Percentiles rank a stretch among this genome's conserved stretches.
Evolutionary conservation across 2,113 vertebrate genomes (phyloP).

Genomic region (Gadus macrocephalus): DNA sequence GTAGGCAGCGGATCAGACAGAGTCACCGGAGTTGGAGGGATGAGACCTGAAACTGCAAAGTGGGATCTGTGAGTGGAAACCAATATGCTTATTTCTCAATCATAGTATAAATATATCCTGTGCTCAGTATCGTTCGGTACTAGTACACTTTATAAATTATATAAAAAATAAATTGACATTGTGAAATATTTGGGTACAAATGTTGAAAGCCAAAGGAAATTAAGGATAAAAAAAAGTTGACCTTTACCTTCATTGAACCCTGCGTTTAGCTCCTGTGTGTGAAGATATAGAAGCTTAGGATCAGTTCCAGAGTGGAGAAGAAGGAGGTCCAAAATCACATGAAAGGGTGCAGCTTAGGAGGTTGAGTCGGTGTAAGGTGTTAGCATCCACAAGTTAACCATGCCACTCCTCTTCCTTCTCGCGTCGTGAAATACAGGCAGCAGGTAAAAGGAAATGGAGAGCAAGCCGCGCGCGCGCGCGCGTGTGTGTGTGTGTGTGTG

Average conservation of each 20-base stretch:
- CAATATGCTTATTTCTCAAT: not conserved
- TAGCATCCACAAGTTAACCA: not conserved
- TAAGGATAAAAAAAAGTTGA: not conserved
- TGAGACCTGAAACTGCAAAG: conserved; percentile 25
- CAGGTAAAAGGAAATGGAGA: conserved; percentile 16
- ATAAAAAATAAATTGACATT: not conserved
- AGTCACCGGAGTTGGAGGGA: conserved; percentile 49
- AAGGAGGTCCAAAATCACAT: conserved; percentile 27
- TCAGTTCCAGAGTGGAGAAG: conserved; percentile 38
- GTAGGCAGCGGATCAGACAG: conserved; percentile 77
- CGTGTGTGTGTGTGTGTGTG: not conserved
- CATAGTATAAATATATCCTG: no score
- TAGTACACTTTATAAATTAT: no score
- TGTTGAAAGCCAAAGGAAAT: conserved; percentile 5
- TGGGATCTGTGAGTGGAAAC: conserved; percentile 12
- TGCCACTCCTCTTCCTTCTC: not conserved
- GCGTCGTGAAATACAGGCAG: not conserved
- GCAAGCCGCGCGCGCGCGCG: not conserved
- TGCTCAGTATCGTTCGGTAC: no score
- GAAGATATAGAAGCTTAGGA: conserved; percentile 63
- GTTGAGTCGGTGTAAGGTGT: not conserved
- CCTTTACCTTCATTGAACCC: conserved; percentile 78
- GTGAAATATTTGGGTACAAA: not conserved
- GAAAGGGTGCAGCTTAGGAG: not conserved
- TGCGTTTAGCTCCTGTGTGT: conserved; percentile 80